Evolutionary conservation across 2,797 vertebrate species (phyloP), one percentile per base, ranked within the genome.

Genomic region (Heteromormyrus szaboi): DNA sequence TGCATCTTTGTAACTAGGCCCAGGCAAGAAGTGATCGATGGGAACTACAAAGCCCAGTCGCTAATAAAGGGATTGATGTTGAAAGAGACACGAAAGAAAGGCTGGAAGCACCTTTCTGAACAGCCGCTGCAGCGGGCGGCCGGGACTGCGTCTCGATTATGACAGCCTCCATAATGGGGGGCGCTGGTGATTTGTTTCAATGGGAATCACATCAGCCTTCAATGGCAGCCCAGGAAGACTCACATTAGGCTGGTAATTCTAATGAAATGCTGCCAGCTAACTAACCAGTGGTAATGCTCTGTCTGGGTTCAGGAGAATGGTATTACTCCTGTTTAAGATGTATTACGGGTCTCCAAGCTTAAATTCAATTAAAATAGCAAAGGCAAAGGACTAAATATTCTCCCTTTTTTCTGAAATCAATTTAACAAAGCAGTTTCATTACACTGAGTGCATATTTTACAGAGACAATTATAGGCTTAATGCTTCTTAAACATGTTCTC

Each of bases 221-320:
- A 84, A 93, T 93, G 91, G 92, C 92, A 54, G 92, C 90, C 92
- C 91, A 91, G 92, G 93, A 93, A 93, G 92, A 90, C 93, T 95
- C 94, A 94, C 94, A 94, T 94, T 94, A 94, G 93, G 94, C 95
- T 95, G 94, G 93, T 95, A 95, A 95, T 95, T 94, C 90, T 91
- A 90, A 94, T 94, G 93, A 94, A 92, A 93, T 92, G 94, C 94
- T 94, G 93, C 93, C 92, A 93, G 94, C 95, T 95, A 93, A 95
- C 95, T 94, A 94, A 94, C 94, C 92, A 37, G 93, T 94, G 92
- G 93, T 56, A 54, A 62, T 41, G 14, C 33, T 86, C n/a, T 33
- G 86, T 87, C 86, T 54, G 37, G 41, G 11, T 65, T 62, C 53
- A 56, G 7, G 11, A 89, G 88, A 91, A 92, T 92, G 92, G 92